Base-by-base conservation (phyloP, 2,113 vertebrate genomes). In the Stigmatopora nigra region DNA sequence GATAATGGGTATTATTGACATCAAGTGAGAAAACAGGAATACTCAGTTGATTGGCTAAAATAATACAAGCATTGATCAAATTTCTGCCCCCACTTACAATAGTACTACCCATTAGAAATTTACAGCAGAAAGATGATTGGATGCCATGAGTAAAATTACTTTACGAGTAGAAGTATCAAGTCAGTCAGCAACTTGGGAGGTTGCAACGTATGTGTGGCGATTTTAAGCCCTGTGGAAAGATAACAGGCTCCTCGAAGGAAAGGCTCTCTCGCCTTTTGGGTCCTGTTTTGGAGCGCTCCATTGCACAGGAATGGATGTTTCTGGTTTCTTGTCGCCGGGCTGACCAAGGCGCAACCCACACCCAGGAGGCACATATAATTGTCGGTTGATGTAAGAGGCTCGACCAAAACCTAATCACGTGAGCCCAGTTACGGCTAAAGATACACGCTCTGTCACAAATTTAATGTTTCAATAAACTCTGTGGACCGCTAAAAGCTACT, bases 401-500 rank as follows among this genome's bases (percentile, higher is more conserved):
- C 22, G 53, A 81, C 69, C 81, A 46, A 46, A 52, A 75, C 70
- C 46, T 56, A 25, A 85, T 84, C 88, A 88, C 81, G 85, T 85
- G 84, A 90, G 85, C 76, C 68, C 69, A 79, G 85, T 71, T 71
- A 73, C 17, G 45, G 84, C 88, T 91, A 91, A 90, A 91, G 86
- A 91, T 90, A 91, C 77, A 83, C 83, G 19, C 20, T 12, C 41
- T 83, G 83, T 87, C 84, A 87, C 88, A 87, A 88, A 91, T 90
- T 88, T 90, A 88, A 90, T 87, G 85, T 88, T 91, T 89, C 86
- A 88, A 91, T 90, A 90, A 90, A 89, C 88, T 89, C 71, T 57
- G 71, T 36, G 84, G 84, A 91, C 90, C 90, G 87, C 90, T 91
- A 91, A 91, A 80, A 90, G 83, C 82, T 82, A 88, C 86, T 87